Evolutionary conservation across 2,888 invertebrate genomes (phyloP), one percentile per base, ranked within the genome.

Genomic region (Mactromeris polynyma): DNA sequence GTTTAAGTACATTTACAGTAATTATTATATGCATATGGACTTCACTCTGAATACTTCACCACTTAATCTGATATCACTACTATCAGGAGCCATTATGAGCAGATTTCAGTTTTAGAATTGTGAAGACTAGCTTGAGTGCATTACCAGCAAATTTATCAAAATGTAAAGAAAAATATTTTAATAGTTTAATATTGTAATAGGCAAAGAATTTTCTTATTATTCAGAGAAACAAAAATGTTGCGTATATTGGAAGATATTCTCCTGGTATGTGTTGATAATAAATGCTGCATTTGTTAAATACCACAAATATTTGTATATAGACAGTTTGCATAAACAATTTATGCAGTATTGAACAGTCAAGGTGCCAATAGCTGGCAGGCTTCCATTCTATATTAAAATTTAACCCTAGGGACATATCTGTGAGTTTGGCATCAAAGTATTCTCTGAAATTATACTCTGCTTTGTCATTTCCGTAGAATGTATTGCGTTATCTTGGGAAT

Each of bases 291-390:
- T 79, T 21, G 40, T 79, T 79, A 46, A 11, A 79, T 79, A 46
- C 42, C 42, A n/a, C 40, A 79, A 79, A 79, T 79, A 79, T 38
- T 79, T 79, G 38, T n/a, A 26, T 79, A 17, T 2, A 79, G 79
- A 79, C 21, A n/a, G 38, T 73, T 73, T 73, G 36, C 26, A 73
- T 73, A 73, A 73, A 73, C 73, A 73, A 26, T 73, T 73, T 73
- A 73, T 73, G 36, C 58, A 26, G 58, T 33, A 33, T 36, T 33
- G 36, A 73, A 73, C 73, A 7, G 19, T 33, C 17, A 26, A 64
- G n/a, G 58, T 64, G 58, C 58, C n/a, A 26, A 64, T 11, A 73
- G 14, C 33, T 73, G 33, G 36, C 33, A 33, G 73, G 33, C 36
- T 73, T 73, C 36, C 19, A 73, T 73, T 46, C 46, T 11, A 46